phyloP scores from a whole-genome alignment of 2,888 invertebrate genomes.

The Lissonota sp. region DNA sequence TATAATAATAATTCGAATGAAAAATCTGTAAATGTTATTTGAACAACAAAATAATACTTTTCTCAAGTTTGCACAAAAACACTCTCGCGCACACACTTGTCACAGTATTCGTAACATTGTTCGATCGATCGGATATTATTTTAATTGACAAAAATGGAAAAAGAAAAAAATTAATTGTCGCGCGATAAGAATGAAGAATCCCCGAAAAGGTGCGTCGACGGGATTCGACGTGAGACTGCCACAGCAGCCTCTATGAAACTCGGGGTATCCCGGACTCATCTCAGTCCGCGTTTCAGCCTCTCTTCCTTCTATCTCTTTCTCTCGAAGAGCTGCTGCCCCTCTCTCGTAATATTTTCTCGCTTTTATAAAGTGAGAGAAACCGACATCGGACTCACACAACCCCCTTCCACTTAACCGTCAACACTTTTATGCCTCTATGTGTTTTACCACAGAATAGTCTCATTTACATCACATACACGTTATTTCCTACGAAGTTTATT shows the following conservation, averaged over 20 bases:
- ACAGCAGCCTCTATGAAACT: constrained; percentile 72
- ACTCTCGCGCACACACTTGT: constrained; percentile 36
- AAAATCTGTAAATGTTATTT: too few relatives aligned
- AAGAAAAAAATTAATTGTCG: not conserved
- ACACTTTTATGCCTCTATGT: constrained; percentile 50
- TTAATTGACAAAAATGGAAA: not conserved
- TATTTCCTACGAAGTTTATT: not conserved
- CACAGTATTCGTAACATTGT: constrained; percentile 51
- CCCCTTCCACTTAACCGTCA: constrained; percentile 61
- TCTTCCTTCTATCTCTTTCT: constrained; percentile 64
- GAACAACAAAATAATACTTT: not conserved
- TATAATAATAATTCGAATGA: too few relatives aligned
- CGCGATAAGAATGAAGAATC: constrained; percentile 53
- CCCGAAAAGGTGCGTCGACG: constrained; percentile 79
- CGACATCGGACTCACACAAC: constrained; percentile 44
- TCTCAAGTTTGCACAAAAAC: not conserved
- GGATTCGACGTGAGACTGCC: constrained; percentile 79
- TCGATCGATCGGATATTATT: constrained; percentile 10
- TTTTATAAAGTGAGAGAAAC: constrained; percentile 25
- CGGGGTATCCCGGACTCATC: constrained; percentile 73
- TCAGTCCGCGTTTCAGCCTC: constrained; percentile 63
- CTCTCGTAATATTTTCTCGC: constrained; percentile 60
- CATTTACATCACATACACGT: constrained; percentile 42
- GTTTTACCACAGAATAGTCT: constrained; percentile 33
- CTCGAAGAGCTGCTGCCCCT: constrained; percentile 43